These are phyloP conservation scores for Oopsacas minuta DNA, from an alignment of 37 sponge, comb jelly and placozoan genomes.

Conservation along the genomic window DNA sequence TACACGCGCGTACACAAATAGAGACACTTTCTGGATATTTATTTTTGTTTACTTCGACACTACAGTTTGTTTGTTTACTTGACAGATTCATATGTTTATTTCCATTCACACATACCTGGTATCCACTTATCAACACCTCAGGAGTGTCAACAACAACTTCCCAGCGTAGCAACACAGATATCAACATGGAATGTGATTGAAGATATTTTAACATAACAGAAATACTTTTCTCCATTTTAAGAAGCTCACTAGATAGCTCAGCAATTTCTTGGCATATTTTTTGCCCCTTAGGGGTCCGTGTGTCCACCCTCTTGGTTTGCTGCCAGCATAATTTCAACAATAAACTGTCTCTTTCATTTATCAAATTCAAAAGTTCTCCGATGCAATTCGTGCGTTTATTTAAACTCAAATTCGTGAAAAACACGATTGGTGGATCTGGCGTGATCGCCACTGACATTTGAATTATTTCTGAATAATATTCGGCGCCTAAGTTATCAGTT, in stretches of 20 bases:
- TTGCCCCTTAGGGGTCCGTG: not conserved
- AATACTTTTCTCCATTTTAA: not conserved
- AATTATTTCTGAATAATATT: not conserved
- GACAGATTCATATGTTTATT: not conserved
- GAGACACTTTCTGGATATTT: not conserved
- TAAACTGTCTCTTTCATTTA: not conserved
- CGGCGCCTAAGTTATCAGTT: not conserved
- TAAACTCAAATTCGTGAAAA: not conserved
- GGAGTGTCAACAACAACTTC: not conserved
- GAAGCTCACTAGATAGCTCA: not conserved
- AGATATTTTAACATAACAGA: not conserved
- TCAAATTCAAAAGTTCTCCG: not conserved
- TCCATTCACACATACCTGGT: not conserved
- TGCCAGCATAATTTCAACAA: not conserved
- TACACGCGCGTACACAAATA: not conserved
- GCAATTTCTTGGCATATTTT: not conserved
- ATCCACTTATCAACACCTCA: not conserved
- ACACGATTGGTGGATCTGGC: not conserved
- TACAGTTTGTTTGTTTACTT: not conserved
- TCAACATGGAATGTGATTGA: not conserved
- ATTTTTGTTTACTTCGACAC: conserved; percentile 1
- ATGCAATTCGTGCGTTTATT: not conserved
- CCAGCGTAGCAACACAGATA: not conserved
- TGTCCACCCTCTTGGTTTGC: not conserved
- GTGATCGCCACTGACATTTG: not conserved